Base-by-base conservation (phyloP, 2,797 vertebrate genomes). In the Leptatherina wallacei region DNA sequence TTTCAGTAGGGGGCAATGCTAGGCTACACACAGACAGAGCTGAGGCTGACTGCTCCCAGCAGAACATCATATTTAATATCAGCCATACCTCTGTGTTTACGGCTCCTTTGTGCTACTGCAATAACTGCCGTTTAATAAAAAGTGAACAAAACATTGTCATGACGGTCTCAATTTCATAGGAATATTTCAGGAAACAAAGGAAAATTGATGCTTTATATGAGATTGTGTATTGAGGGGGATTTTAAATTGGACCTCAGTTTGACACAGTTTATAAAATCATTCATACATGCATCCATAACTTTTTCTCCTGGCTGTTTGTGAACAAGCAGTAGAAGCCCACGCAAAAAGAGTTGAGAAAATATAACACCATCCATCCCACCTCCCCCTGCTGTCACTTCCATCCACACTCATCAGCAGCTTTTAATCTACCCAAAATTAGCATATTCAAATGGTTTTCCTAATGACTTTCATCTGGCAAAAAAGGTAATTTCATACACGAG, bases 1-100 rank as follows among this genome's bases (percentile, higher is more conserved):
- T 88, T 92, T 94, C 94, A 94, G 92, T 87, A 94, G 94, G 94
- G 94, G 94, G 92, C 93, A 94, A 94, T 94, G 89, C 90, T 82
- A 92, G 83, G 88, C 92, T 93, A 74, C 84, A 82, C 87, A 89
- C 77, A 2, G 85, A 84, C 66, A 77, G 72, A 79, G 82, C 65
- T 30, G 75, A 67, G 80, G 24, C 81, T 33, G 75, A 55, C 80
- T 77, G 78, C 78, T 71, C 66, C 70, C 71, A 56, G 75, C 73
- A 59, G 60, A 64, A 71, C 65, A 77, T 80, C 85, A 75, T 77
- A 76, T 65, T 51, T 56, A 78, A 67, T 33, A 75, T 65, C 71
- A 60, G 67, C 65, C 60, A 0, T 11, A n/a, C 30, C 10, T 2
- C 59, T 12, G 13, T 0, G 13, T 56, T 58, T 6, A 4, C 68